A percentile compares a stretch with the other conserved stretches of the same genome.
Evolutionary conservation across 2,888 invertebrate species (phyloP).

Genomic region (Melieria picta): DNA sequence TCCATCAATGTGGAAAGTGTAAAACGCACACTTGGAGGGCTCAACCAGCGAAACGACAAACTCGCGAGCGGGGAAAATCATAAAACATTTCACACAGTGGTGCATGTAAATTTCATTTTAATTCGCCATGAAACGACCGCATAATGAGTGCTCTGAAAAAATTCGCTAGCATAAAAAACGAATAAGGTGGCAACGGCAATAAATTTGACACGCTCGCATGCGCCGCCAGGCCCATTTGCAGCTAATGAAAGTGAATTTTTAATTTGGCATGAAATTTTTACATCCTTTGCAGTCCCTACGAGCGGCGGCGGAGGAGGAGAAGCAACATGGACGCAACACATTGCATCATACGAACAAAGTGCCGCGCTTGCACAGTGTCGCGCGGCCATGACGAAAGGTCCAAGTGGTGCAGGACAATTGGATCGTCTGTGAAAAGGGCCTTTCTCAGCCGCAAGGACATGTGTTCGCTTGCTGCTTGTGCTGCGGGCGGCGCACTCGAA

Average conservation of each 20-base stretch:
- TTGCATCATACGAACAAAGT: too few species aligned
- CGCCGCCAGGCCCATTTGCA: background rate
- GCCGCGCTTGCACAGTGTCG: too few species aligned
- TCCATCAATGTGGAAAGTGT: too few species aligned
- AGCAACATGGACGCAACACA: too few species aligned
- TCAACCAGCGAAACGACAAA: too few species aligned
- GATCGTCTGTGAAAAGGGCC: too few species aligned
- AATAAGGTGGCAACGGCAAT: background rate
- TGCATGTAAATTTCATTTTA: constrained; percentile 27
- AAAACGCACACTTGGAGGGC: too few species aligned
- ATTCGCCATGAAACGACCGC: constrained; percentile 36
- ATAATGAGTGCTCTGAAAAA: constrained; percentile 38
- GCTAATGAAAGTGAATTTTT: constrained; percentile 21
- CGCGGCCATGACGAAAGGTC: too few species aligned
- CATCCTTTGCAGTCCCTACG: background rate
- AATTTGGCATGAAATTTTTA: constrained; percentile 24
- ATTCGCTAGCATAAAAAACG: background rate
- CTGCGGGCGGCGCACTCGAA: constrained; percentile 2
- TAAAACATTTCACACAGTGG: too few species aligned
- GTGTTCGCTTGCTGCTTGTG: constrained; percentile 19
- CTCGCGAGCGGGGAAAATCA: too few species aligned
- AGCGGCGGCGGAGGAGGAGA: background rate
- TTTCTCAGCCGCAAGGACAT: constrained; percentile 31
- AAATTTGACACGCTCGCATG: constrained; percentile 8
- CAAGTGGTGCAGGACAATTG: too few species aligned